Evolutionary conservation across 1,140 invertebrate species (phyloP), one percentile per base, ranked within the genome.

Genomic region (Argopecten irradians): DNA sequence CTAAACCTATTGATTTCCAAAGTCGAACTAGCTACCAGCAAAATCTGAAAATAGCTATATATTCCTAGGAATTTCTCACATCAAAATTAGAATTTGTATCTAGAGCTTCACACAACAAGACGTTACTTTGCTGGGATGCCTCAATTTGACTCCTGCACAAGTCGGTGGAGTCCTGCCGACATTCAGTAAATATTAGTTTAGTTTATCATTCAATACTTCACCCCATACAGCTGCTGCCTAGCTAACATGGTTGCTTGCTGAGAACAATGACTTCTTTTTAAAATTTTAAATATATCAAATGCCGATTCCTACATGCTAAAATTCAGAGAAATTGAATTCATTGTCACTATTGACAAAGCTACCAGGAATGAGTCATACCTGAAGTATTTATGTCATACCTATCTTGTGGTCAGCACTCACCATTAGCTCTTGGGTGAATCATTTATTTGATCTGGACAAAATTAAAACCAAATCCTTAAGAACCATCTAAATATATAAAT

Each of bases 41-140:
- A 71, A 71, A 71, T n/a, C 55, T 16, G 55, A 71, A 71, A 71
- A 71, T 71, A 71, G 55, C 22, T 28, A 71, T 71, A 71, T 71
- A 28, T n/a, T 16, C 55, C 55, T n/a, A 28, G n/a, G n/a, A 71
- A 28, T 71, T 71, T 71, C 55, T 71, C 55, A 71, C 16, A 16
- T 71, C 55, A 71, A 28, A 71, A 71, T n/a, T 71, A 11, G 2
- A 71, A 71, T 46, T 46, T 46, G 43, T 14, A 16, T 46, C 43
- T 19, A 46, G 13, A 46, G 28, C 22, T 71, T n/a, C n/a, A n/a
- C 55, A 71, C 55, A 71, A n/a, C 8, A n/a, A 28, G n/a, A 5
- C 22, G 36, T n/a, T n/a, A n/a, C 22, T 71, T 71, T 71, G 22
- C n/a, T 71, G 22, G n/a, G 22, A 39, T 39, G 36, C 36, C 36